Base-by-base conservation (phyloP, 2,888 invertebrate genomes). In the Aphrophora alni region DNA sequence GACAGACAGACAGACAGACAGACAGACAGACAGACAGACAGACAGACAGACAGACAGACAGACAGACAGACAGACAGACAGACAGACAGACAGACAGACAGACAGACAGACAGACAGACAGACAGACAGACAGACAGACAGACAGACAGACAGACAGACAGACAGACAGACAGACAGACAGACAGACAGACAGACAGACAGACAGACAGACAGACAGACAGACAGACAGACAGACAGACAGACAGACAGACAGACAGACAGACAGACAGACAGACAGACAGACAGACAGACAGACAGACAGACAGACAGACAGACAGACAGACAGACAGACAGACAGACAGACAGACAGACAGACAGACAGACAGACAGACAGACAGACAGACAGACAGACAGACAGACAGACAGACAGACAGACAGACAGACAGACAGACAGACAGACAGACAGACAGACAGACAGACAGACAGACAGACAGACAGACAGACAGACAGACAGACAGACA, bases 1-100 rank as follows among this genome's bases (percentile, higher is more conserved):
- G 25, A 71, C 25, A 71, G 25, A 71, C 5, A 71, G 71, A 71
- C 5, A 71, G 71, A 71, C 5, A 71, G 71, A 71, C 5, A 71
- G 71, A 71, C 5, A 71, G 71, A 71, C 5, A 71, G 71, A 71
- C 5, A 71, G 71, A 71, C 5, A 71, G 71, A 71, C 5, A 71
- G 71, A 71, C 5, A 71, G 71, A 71, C 5, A 71, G 71, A 71
- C 5, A 71, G 25, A 71, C 25, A 71, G 8, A 71, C 25, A 71
- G 25, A 71, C 25, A 71, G 8, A 71, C 25, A 71, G 25, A 71
- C 25, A 71, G 25, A 71, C 25, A 71, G 25, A 71, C 25, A 71
- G 25, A 71, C 25, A 71, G 25, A 71, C 25, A 71, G 25, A 71
- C 25, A 71, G 25, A 71, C 25, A 71, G 25, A 71, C 25, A 71